These are phyloP conservation scores for Chiridota heheva DNA, from an alignment of 35 echinoderm and acorn worm genomes.

Conservation along the genomic window DNA sequence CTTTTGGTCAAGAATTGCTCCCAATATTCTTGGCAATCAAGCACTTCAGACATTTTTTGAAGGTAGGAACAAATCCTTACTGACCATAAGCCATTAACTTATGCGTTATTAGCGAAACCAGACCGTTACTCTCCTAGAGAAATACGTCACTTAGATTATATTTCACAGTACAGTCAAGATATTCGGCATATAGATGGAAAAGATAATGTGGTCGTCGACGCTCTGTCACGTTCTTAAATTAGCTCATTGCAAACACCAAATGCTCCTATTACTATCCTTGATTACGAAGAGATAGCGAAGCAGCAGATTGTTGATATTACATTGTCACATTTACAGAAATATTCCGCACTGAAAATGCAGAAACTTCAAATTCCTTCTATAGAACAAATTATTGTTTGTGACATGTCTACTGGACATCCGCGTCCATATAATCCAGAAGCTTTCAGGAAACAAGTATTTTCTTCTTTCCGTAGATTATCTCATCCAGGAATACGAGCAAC, in stretches of 20 bases:
- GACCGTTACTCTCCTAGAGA: not conserved
- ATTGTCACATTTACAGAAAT: no score
- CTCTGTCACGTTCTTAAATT: not conserved
- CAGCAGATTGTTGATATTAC: no score
- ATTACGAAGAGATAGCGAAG: no score
- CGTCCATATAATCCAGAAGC: constrained; percentile 26
- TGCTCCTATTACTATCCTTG: no score
- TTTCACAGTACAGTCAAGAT: constrained; percentile 2
- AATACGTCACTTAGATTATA: constrained; percentile 1
- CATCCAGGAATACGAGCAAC: constrained; percentile 59
- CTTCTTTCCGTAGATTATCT: constrained; percentile 31
- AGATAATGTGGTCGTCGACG: not conserved
- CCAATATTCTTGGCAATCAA: constrained; percentile 29
- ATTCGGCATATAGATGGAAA: not conserved
- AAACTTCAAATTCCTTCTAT: not conserved
- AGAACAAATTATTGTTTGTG: constrained; percentile 29
- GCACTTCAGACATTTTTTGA: not conserved
- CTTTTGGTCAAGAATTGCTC: constrained; percentile 38
- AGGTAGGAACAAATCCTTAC: not conserved
- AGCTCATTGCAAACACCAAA: not conserved
- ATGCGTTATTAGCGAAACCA: not conserved
- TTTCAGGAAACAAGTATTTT: constrained; percentile 15
- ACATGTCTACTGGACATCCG: constrained; percentile 20
- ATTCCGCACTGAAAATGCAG: no score
- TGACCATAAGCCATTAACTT: constrained; percentile 16